Base-by-base conservation (phyloP, 1,140 invertebrate species). In the Leptoteleia sp. region DNA sequence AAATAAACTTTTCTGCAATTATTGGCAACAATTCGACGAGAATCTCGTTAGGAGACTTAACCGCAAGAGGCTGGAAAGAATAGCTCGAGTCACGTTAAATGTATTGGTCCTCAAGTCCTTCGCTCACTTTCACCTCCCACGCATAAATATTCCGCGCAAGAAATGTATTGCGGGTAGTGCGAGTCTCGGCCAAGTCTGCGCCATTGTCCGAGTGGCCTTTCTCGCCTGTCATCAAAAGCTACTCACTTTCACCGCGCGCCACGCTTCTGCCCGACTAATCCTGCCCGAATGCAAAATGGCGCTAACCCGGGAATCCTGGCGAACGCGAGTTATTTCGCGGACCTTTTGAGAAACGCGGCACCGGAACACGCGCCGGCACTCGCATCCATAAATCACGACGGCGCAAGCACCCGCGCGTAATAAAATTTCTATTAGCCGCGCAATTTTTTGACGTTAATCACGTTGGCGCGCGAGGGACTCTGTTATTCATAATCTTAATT, bases 51-150 rank as follows among this genome's bases (percentile, higher is more conserved):
- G n/a, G n/a, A n/a, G n/a, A n/a, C n/a, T n/a, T n/a, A n/a, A n/a
- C n/a, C n/a, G n/a, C n/a, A n/a, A n/a, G n/a, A n/a, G n/a, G n/a
- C n/a, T n/a, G n/a, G n/a, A n/a, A n/a, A n/a, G n/a, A n/a, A n/a
- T n/a, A n/a, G 19, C 19, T 22, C 19, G 27, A 33, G 13, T 31
- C 15, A 50, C 33, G 22, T 31, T 37, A 57, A 70, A n/a, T n/a
- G n/a, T 57, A 55, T 76, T 77, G 52, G 68, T n/a, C n/a, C n/a
- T 81, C 54, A 75, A 83, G 79, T 81, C 76, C 71, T 40, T 55
- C 55, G 31, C 40, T 84, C 83, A 85, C 84, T 86, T 86, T 86
- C 84, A 83, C 84, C 83, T 75, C 84, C 84, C 75, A 84, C 84
- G 79, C 80, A 71, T 80, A 31, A 57, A 79, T 64, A 79, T 55